A percentile compares a stretch with the other conserved stretches of the same genome.
Evolutionary conservation across 1,140 invertebrate genomes (phyloP).

Genomic region (Drosophila teissieri): DNA sequence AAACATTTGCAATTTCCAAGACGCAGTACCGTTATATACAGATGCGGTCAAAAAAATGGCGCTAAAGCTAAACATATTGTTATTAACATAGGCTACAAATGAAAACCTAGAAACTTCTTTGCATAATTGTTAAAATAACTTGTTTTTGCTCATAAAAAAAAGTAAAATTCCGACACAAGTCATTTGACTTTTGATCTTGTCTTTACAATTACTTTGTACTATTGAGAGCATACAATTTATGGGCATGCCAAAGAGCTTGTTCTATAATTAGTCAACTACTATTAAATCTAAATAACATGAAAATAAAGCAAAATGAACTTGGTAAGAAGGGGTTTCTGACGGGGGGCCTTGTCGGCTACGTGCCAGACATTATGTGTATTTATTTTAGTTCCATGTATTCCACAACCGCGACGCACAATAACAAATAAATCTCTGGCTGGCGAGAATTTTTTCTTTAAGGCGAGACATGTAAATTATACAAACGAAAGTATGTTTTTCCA

Average conservation of each 20-base stretch:
- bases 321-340: not conserved
- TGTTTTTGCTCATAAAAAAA: not conserved
- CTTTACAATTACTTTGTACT: not conserved
- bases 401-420: constrained; percentile 5
- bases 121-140: not conserved
- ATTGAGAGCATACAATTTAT: constrained; percentile 1
- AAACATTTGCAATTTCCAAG: constrained; percentile 32
- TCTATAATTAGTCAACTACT: constrained; percentile 4
- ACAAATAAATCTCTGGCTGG: constrained; percentile 6
- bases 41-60: not conserved
- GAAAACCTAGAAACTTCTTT: too few species aligned
- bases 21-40: constrained; percentile 39
- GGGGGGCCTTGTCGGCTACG: constrained; percentile 7
- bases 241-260: not conserved
- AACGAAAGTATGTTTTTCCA: not conserved
- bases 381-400: constrained; percentile 3
- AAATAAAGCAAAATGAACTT: constrained; percentile 10
- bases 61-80: not conserved
- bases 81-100: not conserved
- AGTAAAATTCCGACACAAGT: not conserved
- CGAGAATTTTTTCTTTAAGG: not conserved
- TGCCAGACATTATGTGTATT: constrained; percentile 17
- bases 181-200: not conserved
- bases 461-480: constrained; percentile 4
- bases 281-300: constrained; percentile 14